Evolutionary conservation across 2,888 invertebrate genomes (phyloP), one percentile per base, ranked within the genome.

Genomic region (Aspidiotus destructor): DNA sequence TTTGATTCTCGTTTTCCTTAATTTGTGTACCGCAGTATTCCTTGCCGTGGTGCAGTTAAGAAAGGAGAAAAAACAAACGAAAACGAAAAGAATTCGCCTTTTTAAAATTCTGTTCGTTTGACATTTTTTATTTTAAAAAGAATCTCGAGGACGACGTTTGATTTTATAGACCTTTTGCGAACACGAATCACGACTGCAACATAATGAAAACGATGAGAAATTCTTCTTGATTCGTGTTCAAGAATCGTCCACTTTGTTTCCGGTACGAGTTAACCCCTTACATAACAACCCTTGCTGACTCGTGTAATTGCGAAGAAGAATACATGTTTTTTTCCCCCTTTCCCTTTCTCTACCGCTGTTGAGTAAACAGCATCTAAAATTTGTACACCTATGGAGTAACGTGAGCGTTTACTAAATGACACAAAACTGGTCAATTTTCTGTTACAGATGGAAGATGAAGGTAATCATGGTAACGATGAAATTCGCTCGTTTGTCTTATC

Each of bases 401-500:
- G 28, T 28, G 28, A 28, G 28, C 28, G 28, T 28, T 28, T 28
- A 28, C 28, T 28, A 28, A 28, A 28, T 28, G 2, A 28, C 28
- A 28, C 28, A 1, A 28, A 28, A 28, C 48, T 48, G n/a, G n/a
- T 48, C n/a, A 41, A 16, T 41, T 63, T 64, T 74, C 74, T 83
- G 81, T 77, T 84, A 62, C 83, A 94, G 91, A 94, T 97, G 84
- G 97, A 98, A 80, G 97, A 98, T 77, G 97, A 98, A 78, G 95
- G 94, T 72, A 93, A 94, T 80, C 95, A 95, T 78, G 97, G 97
- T 75, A 97, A 97, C 80, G 98, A 98, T 78, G 98, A 98, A 78
- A 96, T 94, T 62, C 85, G 97, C 74, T 89, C 92, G 76, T 97
- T 97, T 82, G 92, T 98, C 75, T 82, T 98, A 77, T 93, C 95